phyloP scores from a whole-genome alignment of 2,888 invertebrate species.

The Sphecodes monilicornis region DNA sequence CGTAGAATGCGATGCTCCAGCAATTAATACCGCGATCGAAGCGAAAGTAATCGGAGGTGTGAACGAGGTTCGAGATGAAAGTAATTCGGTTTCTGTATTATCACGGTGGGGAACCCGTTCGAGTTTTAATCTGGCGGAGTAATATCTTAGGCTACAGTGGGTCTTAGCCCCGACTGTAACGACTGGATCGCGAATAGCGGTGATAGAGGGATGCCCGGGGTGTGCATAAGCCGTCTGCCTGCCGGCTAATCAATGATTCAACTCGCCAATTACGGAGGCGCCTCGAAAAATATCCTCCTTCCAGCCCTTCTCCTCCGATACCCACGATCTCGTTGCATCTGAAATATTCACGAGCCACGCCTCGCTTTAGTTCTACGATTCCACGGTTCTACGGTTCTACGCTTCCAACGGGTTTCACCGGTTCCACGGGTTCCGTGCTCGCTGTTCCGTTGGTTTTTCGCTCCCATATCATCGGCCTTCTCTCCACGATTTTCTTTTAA shows the following conservation, averaged over 20 bases:
- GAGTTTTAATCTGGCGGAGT: conserved; percentile 79
- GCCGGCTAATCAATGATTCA: conserved; percentile 82
- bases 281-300: conserved; percentile 78
- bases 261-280: conserved; percentile 81
- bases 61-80: conserved; percentile 50
- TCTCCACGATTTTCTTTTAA: conserved; percentile 32
- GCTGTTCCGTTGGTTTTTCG: conserved; percentile 38
- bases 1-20: background rate
- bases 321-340: conserved; percentile 47
- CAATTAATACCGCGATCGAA: background rate
- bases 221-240: conserved; percentile 74
- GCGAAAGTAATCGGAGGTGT: background rate
- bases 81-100: conserved; percentile 78
- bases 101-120: conserved; percentile 67
- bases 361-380: conserved; percentile 68
- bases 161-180: conserved; percentile 65
- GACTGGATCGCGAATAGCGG: conserved; percentile 53
- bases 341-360: conserved; percentile 68
- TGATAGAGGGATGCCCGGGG: conserved; percentile 55
- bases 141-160: conserved; percentile 80
- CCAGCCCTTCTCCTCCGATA: conserved; percentile 28
- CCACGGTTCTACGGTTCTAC: conserved; percentile 37
- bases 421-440: background rate
- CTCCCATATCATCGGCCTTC: background rate
- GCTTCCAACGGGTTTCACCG: conserved; percentile 29